phyloP scores from a whole-genome alignment of 2,797 vertebrate species.

The Erethizon dorsatum region DNA sequence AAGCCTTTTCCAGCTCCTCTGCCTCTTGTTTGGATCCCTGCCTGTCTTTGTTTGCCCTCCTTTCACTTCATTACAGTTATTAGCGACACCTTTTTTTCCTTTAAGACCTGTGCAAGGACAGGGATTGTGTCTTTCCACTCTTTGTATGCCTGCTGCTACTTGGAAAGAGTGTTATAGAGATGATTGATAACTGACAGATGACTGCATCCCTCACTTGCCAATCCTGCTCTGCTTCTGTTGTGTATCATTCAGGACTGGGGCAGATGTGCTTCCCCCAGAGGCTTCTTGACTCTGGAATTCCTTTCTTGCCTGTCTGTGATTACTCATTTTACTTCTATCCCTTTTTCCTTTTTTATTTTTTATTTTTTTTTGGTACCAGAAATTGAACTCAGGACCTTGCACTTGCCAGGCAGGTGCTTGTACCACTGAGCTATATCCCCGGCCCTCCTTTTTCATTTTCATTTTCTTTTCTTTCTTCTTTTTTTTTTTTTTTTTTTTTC shows the following conservation, averaged over 20 bases:
- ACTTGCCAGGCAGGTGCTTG: too few relatives aligned
- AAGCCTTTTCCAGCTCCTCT: background rate
- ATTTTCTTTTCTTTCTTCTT: background rate
- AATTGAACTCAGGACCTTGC: too few relatives aligned
- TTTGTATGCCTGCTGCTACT: conserved; percentile 39
- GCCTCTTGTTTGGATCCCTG: background rate
- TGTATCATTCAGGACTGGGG: background rate
- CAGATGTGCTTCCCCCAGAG: conserved; percentile 40
- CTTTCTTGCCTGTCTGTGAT: conserved; percentile 61
- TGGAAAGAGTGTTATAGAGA: background rate
- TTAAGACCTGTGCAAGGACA: background rate
- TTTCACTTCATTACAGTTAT: background rate
- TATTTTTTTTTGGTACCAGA: too few relatives aligned
- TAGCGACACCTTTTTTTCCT: conserved; percentile 1
- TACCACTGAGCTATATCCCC: too few relatives aligned
- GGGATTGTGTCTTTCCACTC: background rate
- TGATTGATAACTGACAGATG: background rate
- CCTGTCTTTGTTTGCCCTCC: background rate
- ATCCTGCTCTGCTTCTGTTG: background rate
- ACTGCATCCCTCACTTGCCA: background rate
- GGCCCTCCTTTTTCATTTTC: too few relatives aligned
- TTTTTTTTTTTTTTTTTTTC: background rate
- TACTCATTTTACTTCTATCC: conserved; percentile 28
- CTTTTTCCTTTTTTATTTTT: background rate
- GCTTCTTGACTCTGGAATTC: conserved; percentile 49